phyloP scores from a whole-genome alignment of 1,140 invertebrate genomes.

The Nasonia giraulti region DNA sequence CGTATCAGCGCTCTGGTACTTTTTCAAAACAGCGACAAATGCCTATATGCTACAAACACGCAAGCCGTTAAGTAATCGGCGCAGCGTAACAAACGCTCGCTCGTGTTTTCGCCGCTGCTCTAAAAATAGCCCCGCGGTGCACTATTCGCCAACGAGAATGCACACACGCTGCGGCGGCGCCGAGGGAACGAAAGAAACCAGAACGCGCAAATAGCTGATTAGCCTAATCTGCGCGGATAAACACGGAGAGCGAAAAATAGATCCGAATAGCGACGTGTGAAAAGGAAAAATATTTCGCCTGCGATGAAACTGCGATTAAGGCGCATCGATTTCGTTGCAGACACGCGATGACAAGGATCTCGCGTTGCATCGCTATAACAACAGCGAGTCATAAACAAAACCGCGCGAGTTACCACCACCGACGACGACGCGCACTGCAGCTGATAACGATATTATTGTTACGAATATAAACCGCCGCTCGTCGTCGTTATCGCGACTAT shows the following conservation, averaged over 20 bases:
- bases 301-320: no score
- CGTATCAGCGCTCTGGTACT: no score
- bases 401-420: neutral
- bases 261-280: neutral
- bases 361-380: neutral
- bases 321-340: no score
- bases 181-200: neutral
- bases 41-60: neutral
- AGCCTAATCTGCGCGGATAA: constrained; percentile 21
- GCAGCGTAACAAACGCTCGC: neutral
- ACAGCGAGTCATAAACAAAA: neutral
- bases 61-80: neutral
- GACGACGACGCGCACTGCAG: neutral
- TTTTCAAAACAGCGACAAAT: neutral
- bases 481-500: neutral
- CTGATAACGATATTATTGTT: constrained; percentile 10
- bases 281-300: no score
- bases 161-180: neutral
- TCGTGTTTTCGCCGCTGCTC: neutral
- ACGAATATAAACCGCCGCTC: neutral
- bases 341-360: neutral
- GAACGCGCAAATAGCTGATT: constrained; percentile 30
- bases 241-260: neutral
- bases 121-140: neutral
- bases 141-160: neutral